Evolutionary conservation across 2,797 vertebrate genomes (phyloP), one percentile per base, ranked within the genome.

Genomic region (Oreochromis mossambicus): DNA sequence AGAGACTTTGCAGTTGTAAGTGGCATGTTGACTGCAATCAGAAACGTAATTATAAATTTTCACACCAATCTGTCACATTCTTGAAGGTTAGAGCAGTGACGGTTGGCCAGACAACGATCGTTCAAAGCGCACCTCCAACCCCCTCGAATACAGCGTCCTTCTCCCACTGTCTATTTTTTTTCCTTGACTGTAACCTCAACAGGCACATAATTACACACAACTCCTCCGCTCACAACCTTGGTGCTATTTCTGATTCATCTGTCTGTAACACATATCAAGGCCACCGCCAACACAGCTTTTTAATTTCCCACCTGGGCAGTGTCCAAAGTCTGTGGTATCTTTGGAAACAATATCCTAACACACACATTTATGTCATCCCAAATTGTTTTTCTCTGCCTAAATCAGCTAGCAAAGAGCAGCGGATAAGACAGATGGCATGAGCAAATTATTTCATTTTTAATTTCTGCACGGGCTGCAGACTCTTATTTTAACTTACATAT

Each of bases 1-100:
- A 1, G 41, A 78, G 48, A 61, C 83, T 63, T 77, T 78, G 83
- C 48, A 41, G 50, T 34, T 77, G 55, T 86, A 90, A 86, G 83
- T 73, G 78, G 29, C 36, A 80, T 51, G 77, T 83, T 92, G 80
- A 88, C 87, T 66, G 19, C 81, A 84, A 91, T 92, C 91, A 90
- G 82, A 90, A 70, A 84, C 56, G 17, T 90, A 78, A 91, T 91
- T 92, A 92, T 73, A 84, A 36, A 79, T 46, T 19, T 85, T 87
- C 88, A 90, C 87, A 88, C 79, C 76, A 83, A 77, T 86, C 75
- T 19, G 34, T 43, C 48, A 15, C 26, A 55, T 52, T 87, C 76
- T 52, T 55, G 63, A 87, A 84, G 81, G 87, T 85, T 75, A 85
- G 75, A 75, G 84, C 52, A 36, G 77, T 34, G 68, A 8, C 36